Percentiles rank a stretch among this genome's conserved stretches.
Evolutionary conservation across 2,113 vertebrate genomes (phyloP).

Genomic region (Chlorocebus sabaeus): DNA sequence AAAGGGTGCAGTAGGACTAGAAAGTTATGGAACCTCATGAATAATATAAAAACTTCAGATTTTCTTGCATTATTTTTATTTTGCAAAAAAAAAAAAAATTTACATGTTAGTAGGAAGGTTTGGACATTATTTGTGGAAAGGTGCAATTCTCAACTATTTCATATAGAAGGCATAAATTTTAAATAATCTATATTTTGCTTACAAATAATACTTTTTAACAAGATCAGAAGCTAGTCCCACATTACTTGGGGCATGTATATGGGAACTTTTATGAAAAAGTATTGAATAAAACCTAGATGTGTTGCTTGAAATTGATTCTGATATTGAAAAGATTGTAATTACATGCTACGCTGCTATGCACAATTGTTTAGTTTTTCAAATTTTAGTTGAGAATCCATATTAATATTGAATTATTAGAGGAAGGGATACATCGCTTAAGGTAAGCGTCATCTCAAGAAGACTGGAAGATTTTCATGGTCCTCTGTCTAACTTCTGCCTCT

Average conservation of each 20-base stretch:
- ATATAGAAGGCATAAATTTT: neutral
- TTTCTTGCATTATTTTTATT: neutral
- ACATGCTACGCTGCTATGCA: neutral
- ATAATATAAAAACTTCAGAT: neutral
- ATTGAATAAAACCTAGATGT: neutral
- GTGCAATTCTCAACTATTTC: neutral
- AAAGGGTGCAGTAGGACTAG: rapidly evolving
- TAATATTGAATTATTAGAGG: neutral
- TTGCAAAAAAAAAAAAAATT: neutral
- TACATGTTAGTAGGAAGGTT: neutral
- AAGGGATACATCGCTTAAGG: neutral
- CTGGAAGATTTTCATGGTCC: neutral
- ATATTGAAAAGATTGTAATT: neutral
- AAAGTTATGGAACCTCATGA: neutral
- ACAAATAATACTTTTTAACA: neutral
- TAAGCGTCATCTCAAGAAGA: neutral
- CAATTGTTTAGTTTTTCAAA: neutral
- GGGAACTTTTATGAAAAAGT: neutral
- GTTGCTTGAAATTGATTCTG: neutral
- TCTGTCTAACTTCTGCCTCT: neutral
- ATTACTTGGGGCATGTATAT: neutral
- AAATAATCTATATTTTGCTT: neutral
- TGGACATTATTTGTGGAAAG: neutral
- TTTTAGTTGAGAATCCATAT: neutral
- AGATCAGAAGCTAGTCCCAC: neutral